phyloP scores from a whole-genome alignment of 2,888 invertebrate species.

The Pachycephus smyrnensis region DNA sequence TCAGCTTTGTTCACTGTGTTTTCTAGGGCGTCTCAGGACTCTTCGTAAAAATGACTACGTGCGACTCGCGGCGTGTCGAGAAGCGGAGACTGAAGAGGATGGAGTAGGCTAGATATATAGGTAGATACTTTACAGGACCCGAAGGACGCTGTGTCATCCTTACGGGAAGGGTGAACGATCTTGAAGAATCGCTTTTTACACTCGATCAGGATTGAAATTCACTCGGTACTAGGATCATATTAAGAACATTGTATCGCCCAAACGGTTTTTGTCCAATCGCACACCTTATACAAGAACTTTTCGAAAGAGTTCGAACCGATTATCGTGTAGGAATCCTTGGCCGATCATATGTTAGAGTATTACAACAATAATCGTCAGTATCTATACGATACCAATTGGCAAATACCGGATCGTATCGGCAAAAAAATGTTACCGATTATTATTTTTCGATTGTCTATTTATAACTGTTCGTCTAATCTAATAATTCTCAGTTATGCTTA shows the following conservation, averaged over 20 bases:
- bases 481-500: background rate
- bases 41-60: background rate
- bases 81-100: background rate
- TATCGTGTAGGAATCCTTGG: background rate
- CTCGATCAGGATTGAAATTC: background rate
- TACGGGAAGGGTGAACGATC: slow-evolving; percentile 12
- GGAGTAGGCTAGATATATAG: background rate
- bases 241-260: background rate
- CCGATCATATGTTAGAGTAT: background rate
- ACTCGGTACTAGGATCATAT: background rate
- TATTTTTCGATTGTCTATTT: background rate
- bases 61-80: background rate
- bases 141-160: slow-evolving; percentile 27
- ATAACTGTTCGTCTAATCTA: background rate
- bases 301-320: background rate
- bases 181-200: slow-evolving; percentile 25
- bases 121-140: background rate
- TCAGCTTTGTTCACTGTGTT: background rate
- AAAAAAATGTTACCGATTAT: background rate
- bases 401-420: background rate
- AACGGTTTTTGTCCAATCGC: background rate
- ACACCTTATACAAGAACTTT: background rate
- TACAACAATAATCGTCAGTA: background rate
- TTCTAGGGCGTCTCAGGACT: background rate
- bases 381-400: background rate